Conservation (phyloP, 2,113 vertebrate genomes). For the Noturus placidus region DNA sequence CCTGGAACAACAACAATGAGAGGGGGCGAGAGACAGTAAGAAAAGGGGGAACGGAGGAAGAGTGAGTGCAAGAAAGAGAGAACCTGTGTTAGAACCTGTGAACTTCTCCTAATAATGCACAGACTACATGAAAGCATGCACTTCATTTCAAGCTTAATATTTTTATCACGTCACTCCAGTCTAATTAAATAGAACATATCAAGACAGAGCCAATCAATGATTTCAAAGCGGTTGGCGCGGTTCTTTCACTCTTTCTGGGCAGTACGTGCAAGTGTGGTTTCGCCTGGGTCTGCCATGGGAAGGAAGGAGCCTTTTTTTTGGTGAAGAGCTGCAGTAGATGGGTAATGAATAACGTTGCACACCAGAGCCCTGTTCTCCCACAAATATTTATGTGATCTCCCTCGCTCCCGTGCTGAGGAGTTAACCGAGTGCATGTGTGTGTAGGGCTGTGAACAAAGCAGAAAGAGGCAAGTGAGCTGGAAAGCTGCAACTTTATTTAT, state of each 20-base stretch:
- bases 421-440: background rate
- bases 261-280: background rate
- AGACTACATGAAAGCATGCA: background rate
- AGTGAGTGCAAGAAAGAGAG: background rate
- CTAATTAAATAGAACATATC: background rate
- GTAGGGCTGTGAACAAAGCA: background rate
- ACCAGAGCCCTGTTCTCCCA: background rate
- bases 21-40: background rate
- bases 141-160: background rate
- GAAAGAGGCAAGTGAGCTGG: background rate
- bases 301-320: background rate
- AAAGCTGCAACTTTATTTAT: background rate
- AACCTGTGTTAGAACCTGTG: background rate
- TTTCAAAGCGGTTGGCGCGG: background rate
- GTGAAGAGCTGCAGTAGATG: background rate
- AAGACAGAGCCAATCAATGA: background rate
- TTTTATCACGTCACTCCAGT: background rate
- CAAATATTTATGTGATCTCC: conserved; percentile 15
- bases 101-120: background rate
- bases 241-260: background rate
- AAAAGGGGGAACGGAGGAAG: background rate
- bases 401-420: background rate
- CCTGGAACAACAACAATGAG: background rate
- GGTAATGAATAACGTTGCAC: background rate
- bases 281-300: background rate